A percentile compares a stretch with the other conserved stretches of the same genome.
Evolutionary conservation across 1,140 invertebrate genomes (phyloP).

Genomic region (Carposina sasakii): DNA sequence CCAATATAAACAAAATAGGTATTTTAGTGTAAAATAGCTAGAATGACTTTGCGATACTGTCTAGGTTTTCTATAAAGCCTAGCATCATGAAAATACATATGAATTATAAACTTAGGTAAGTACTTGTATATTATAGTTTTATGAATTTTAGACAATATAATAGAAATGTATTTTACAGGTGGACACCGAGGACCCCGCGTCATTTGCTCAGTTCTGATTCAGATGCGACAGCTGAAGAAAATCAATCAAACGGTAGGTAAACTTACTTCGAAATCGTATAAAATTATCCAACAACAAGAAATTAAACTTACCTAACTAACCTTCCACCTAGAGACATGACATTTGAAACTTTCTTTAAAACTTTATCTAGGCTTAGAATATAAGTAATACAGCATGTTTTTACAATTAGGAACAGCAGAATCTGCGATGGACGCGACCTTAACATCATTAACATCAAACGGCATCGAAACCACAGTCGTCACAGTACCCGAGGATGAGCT

Average conservation of each 20-base stretch:
- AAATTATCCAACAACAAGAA: no score
- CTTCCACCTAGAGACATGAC: no score
- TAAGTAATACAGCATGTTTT: no score
- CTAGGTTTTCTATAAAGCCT: no score
- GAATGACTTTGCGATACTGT: no score
- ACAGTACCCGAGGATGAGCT: conserved; percentile 15
- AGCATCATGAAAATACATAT: not conserved
- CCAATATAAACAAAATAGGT: no score
- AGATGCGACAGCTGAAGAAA: conserved; percentile 30
- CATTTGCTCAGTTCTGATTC: conserved; percentile 47
- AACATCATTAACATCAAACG: conserved; percentile 43
- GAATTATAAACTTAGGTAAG: not conserved
- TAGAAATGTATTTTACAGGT: conserved; percentile 29
- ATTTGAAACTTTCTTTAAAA: no score
- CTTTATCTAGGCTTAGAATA: no score
- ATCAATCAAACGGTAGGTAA: conserved; percentile 34
- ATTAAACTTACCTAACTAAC: no score
- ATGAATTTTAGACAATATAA: no score
- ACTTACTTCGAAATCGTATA: not conserved
- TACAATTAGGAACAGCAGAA: conserved; percentile 23
- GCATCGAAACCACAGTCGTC: conserved; percentile 31
- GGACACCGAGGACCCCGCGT: conserved; percentile 48
- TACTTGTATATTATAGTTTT: no score
- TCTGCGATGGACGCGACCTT: conserved; percentile 38
- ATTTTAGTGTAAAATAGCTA: no score